phyloP scores from a whole-genome alignment of 1,140 invertebrate genomes.

The Ceratitis capitata region DNA sequence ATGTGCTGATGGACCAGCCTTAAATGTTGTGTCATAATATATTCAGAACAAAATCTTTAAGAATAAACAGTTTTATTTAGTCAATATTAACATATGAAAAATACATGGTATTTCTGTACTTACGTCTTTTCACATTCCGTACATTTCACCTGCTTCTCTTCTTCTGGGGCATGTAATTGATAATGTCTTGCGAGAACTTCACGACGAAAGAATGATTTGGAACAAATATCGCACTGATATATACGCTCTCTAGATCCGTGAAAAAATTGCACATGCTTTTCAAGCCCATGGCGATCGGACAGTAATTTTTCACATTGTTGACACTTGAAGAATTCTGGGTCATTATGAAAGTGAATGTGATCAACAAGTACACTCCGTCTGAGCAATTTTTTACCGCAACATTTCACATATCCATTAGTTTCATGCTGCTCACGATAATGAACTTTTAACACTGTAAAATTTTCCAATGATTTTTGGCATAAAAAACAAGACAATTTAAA shows the following conservation, averaged over 20 bases:
- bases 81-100: background rate
- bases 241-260: background rate
- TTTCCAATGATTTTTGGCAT: background rate
- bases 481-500: conserved; percentile 28
- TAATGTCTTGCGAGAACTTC: background rate
- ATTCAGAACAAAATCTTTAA: conserved; percentile 45
- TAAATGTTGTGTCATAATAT: conserved; percentile 56
- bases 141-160: conserved; percentile 19
- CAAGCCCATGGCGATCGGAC: background rate
- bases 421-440: conserved; percentile 37
- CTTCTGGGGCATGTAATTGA: conserved; percentile 36
- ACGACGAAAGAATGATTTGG: conserved; percentile 27
- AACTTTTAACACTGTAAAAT: conserved; percentile 14
- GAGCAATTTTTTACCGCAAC: conserved; percentile 39
- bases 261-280: conserved; percentile 28
- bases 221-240: conserved; percentile 36
- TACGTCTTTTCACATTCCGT: conserved; percentile 38
- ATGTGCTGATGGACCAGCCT: conserved; percentile 54
- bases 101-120: background rate
- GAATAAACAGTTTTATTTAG: too few relatives aligned
- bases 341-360: conserved; percentile 38
- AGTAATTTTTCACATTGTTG: conserved; percentile 28
- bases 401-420: conserved; percentile 28
- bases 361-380: conserved; percentile 41
- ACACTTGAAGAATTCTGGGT: conserved; percentile 42